phyloP scores from a whole-genome alignment of 2,113 vertebrate species.

The Zosterops borbonicus region DNA sequence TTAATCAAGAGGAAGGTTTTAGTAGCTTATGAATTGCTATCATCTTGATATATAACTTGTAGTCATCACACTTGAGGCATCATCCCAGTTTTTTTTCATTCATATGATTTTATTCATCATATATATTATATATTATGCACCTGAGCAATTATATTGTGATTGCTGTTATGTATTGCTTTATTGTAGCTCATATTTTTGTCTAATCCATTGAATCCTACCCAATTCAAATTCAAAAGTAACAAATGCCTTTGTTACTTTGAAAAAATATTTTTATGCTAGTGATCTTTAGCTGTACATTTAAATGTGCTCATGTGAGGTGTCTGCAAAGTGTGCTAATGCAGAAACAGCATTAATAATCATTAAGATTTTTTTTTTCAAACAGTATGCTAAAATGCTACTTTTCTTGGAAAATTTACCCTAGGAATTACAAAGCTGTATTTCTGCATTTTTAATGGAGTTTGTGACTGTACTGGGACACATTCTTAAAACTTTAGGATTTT shows the following conservation, averaged over 20 bases:
- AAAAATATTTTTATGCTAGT: not conserved
- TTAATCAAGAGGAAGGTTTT: conserved; percentile 43
- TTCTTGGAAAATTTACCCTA: not conserved
- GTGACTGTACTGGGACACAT: not conserved
- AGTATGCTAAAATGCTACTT: not conserved
- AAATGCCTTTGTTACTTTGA: not conserved
- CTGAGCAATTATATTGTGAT: conserved; percentile 1
- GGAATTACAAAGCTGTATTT: not conserved
- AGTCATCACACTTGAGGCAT: not conserved
- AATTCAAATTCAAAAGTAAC: not conserved
- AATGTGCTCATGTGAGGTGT: not conserved
- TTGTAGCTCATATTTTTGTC: not conserved
- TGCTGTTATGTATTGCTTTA: not conserved
- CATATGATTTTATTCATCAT: not conserved
- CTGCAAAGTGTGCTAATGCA: not conserved
- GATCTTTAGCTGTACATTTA: not conserved
- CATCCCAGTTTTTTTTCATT: not conserved
- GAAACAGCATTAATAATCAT: not conserved
- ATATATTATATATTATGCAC: not conserved
- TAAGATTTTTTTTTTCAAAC: not conserved
- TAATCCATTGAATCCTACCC: not conserved
- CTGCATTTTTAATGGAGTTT: not conserved
- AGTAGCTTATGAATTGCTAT: conserved; percentile 32
- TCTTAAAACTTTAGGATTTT: not conserved
- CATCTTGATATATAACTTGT: conserved; percentile 26